Percentiles rank a stretch among this genome's conserved stretches.
Evolutionary conservation across 2,888 invertebrate species (phyloP).

Genomic region (Zootermopsis nevadensis): DNA sequence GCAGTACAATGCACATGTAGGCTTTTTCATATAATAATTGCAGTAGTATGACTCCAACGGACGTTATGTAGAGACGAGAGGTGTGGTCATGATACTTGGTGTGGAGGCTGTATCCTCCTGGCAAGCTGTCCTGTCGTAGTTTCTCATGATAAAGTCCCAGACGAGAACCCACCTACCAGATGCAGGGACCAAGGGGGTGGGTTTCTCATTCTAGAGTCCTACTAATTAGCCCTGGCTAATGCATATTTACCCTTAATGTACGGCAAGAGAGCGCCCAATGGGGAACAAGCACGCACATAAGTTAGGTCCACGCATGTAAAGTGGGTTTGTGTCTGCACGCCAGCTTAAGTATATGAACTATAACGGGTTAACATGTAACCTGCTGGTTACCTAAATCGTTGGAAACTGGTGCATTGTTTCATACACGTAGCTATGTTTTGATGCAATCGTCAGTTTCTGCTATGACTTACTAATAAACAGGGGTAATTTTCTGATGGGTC

Average conservation of each 20-base stretch:
- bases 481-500: no score
- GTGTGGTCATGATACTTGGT: background rate
- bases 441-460: no score
- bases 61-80: background rate
- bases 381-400: background rate
- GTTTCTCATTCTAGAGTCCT: background rate
- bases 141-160: slow-evolving; percentile 22
- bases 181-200: background rate
- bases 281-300: background rate
- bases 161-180: background rate
- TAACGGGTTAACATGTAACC: no score
- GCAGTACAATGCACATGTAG: background rate
- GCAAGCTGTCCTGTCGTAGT: background rate
- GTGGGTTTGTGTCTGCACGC: background rate
- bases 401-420: no score
- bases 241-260: slow-evolving; percentile 23
- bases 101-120: background rate
- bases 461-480: no score
- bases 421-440: no score
- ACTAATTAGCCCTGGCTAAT: slow-evolving; percentile 20
- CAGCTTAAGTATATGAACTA: no score
- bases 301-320: background rate
- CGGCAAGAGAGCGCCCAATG: background rate
- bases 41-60: background rate
- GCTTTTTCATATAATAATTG: background rate